These are phyloP conservation scores for Alentia gelatinosa DNA, from an alignment of 2,888 invertebrate species.

Conservation along the genomic window DNA sequence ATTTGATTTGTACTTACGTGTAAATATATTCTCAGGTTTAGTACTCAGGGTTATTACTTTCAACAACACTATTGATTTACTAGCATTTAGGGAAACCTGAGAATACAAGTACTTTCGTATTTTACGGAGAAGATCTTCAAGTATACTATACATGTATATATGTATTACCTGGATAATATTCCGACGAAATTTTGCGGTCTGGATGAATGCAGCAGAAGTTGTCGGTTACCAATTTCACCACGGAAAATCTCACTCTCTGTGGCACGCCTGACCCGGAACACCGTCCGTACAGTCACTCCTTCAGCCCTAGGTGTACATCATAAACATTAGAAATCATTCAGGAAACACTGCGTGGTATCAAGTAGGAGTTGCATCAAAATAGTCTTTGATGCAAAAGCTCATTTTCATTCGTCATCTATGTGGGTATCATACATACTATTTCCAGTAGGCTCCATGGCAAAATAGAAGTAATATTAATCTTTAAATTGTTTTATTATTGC, in stretches of 20 bases:
- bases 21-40: neutral
- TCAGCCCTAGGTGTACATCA: neutral
- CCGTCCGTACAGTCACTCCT: neutral
- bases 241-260: neutral
- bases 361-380: neutral
- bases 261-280: neutral
- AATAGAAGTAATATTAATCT: neutral
- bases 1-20: neutral
- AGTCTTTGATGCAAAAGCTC: neutral
- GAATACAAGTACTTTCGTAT: neutral
- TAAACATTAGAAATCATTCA: neutral
- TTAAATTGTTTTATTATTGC: neutral
- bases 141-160: neutral
- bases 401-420: neutral
- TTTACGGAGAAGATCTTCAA: neutral
- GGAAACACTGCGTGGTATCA: neutral
- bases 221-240: neutral
- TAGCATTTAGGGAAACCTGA: neutral
- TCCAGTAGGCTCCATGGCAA: neutral
- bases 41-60: neutral
- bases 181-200: conserved; percentile 6
- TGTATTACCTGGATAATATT: conserved; percentile 36
- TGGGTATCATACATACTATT: neutral
- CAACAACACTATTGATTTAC: neutral
- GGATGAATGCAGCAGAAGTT: conserved; percentile 13